phyloP scores from a whole-genome alignment of 2,888 invertebrate genomes.

The Pterobdella sp. region DNA sequence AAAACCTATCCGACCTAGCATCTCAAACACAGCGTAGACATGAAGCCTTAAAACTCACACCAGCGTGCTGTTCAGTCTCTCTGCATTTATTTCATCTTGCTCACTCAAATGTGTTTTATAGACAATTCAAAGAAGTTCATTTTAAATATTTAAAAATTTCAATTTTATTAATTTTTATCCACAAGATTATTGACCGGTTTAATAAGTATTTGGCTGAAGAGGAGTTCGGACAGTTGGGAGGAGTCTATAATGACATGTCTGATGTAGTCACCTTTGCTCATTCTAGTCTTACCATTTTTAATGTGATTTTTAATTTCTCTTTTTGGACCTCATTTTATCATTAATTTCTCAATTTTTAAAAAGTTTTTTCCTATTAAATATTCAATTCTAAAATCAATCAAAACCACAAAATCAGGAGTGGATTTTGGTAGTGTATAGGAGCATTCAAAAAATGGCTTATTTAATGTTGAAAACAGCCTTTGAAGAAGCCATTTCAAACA shows the following conservation, averaged over 20 bases:
- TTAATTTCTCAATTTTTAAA: neutral
- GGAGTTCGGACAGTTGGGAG: neutral
- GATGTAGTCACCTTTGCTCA: neutral
- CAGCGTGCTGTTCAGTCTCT: too few relatives aligned
- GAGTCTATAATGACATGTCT: constrained; percentile 13
- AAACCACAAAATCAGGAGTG: neutral
- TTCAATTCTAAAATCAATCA: neutral
- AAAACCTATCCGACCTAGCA: too few relatives aligned
- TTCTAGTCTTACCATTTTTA: neutral
- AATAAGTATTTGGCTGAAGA: neutral
- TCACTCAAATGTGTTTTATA: too few relatives aligned
- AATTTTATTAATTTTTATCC: too few relatives aligned
- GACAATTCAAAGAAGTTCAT: too few relatives aligned
- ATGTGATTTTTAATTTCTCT: neutral
- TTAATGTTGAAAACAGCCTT: neutral
- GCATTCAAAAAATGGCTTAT: neutral
- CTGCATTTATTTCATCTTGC: too few relatives aligned
- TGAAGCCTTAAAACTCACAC: too few relatives aligned
- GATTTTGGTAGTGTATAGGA: neutral
- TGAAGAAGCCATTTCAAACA: neutral
- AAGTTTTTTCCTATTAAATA: neutral
- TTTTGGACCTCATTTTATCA: neutral
- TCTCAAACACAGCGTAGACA: too few relatives aligned
- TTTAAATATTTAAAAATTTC: too few relatives aligned
- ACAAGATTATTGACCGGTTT: neutral